These are phyloP conservation scores for Triplophysa tibetana DNA, from an alignment of 2,113 vertebrate species.

Conservation along the genomic window DNA sequence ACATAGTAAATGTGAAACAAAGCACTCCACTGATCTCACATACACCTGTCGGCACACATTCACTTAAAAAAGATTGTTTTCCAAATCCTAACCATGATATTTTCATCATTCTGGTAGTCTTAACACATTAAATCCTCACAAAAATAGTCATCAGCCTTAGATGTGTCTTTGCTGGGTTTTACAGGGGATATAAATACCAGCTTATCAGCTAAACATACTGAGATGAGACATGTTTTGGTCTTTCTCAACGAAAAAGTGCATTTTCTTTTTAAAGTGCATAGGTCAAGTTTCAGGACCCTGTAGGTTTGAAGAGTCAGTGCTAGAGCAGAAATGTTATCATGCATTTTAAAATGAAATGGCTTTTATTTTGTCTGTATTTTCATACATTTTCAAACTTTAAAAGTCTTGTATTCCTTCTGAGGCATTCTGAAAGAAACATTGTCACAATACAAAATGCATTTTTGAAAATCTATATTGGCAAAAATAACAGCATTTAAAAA, in stretches of 20 bases:
- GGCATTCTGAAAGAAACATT: too few species aligned
- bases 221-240: neutral
- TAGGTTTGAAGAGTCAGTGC: too few species aligned
- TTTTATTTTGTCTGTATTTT: too few species aligned
- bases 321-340: too few species aligned
- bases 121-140: slow-evolving; percentile 25
- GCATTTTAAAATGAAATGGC: too few species aligned
- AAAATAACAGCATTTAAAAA: too few species aligned
- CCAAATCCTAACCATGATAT: neutral
- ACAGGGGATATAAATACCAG: neutral
- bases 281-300: neutral
- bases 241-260: neutral
- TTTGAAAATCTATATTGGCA: too few species aligned
- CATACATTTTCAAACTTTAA: too few species aligned
- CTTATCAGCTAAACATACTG: too few species aligned
- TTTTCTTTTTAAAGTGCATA: too few species aligned
- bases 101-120: slow-evolving; percentile 39
- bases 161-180: neutral
- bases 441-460: too few species aligned
- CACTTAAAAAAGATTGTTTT: neutral
- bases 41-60: slow-evolving; percentile 15
- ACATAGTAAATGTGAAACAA: neutral
- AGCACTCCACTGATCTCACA: neutral
- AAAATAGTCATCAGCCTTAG: neutral
- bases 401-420: too few species aligned